phyloP scores from a whole-genome alignment of 2,888 invertebrate genomes.

The Erebia epiphron region DNA sequence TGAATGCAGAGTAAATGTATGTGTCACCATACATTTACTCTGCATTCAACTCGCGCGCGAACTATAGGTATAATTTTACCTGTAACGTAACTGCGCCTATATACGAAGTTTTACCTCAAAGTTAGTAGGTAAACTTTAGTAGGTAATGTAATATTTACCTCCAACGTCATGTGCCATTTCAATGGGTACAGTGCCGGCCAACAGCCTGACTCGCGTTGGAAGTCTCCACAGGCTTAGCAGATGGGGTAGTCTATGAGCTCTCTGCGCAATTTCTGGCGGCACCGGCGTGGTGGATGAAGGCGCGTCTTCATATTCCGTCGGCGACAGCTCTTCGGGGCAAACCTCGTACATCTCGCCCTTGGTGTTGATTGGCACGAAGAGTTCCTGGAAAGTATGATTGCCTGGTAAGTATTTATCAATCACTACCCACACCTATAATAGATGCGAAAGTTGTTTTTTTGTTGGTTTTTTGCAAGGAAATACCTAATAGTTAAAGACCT shows the following conservation, averaged over 20 bases:
- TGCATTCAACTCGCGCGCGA: too few species aligned
- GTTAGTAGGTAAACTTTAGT: background rate
- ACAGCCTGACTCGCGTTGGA: slow-evolving; percentile 83
- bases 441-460: too few species aligned
- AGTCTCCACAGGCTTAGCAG: slow-evolving; percentile 82
- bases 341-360: slow-evolving; percentile 89
- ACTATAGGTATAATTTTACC: too few species aligned
- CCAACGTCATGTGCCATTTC: slow-evolving; percentile 85
- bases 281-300: slow-evolving; percentile 65
- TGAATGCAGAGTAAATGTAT: too few species aligned
- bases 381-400: slow-evolving; percentile 75
- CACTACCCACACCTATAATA: too few species aligned
- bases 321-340: slow-evolving; percentile 80
- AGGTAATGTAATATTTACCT: slow-evolving; percentile 60
- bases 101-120: too few species aligned
- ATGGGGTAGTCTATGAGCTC: slow-evolving; percentile 80
- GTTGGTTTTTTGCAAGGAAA: too few species aligned
- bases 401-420: slow-evolving; percentile 2
- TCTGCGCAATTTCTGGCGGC: slow-evolving; percentile 75
- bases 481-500: too few species aligned
- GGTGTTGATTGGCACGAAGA: slow-evolving; percentile 89
- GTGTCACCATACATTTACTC: too few species aligned
- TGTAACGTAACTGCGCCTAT: too few species aligned
- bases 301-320: slow-evolving; percentile 79
- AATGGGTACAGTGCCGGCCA: slow-evolving; percentile 83